Percentiles rank a stretch among this genome's conserved stretches.
Conservation (phyloP, 2,888 invertebrate genomes). For the Byasa hedistus region DNA sequence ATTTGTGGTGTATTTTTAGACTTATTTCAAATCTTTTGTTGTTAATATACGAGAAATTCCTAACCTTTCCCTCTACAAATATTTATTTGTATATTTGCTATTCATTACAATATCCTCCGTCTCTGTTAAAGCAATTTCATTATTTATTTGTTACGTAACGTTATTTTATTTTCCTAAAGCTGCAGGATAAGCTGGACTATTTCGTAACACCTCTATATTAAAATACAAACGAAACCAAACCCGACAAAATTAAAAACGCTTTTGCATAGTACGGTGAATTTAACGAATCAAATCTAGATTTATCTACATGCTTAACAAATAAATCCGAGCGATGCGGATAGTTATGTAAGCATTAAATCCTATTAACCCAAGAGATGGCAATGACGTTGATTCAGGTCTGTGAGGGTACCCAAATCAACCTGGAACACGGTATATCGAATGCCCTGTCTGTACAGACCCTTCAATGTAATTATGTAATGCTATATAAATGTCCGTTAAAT, state of each 20-base stretch:
- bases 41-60: no score
- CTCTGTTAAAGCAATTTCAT: no score
- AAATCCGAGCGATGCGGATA: not conserved
- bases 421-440: conserved; percentile 17
- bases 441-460: conserved; percentile 10
- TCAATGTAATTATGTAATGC: not conserved
- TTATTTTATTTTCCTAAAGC: no score
- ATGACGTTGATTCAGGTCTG: conserved; percentile 29
- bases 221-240: not conserved
- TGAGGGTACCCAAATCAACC: conserved; percentile 26
- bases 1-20: not conserved
- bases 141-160: no score
- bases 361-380: conserved; percentile 23
- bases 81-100: not conserved
- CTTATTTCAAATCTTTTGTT: not conserved
- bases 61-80: no score
- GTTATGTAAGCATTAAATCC: conserved; percentile 25
- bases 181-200: no score
- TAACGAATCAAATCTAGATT: not conserved
- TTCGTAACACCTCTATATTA: no score
- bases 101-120: no score
- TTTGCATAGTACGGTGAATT: not conserved
- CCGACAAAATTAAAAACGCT: not conserved
- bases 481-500: not conserved
- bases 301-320: not conserved